A percentile compares a stretch with the other conserved stretches of the same genome.
phyloP scores from a whole-genome alignment of 1,140 invertebrate species.

The Zophobas morio region DNA sequence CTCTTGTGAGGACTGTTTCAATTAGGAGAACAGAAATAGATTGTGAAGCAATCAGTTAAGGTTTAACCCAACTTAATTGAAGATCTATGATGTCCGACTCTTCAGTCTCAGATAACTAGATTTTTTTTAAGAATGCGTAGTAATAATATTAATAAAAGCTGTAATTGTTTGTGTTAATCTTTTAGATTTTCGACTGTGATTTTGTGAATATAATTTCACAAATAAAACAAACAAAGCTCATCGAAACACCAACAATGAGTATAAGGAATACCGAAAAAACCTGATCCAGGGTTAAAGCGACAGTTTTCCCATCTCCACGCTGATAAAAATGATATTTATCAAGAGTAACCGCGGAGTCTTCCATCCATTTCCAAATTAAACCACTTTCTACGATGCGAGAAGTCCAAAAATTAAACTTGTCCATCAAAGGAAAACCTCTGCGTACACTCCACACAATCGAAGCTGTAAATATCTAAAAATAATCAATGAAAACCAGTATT shows the following conservation, averaged over 20 bases:
- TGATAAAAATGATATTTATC: background rate
- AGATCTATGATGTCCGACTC: too few relatives aligned
- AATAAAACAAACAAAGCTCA: background rate
- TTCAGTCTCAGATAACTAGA: too few relatives aligned
- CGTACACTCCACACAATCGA: background rate
- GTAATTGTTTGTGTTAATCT: too few relatives aligned
- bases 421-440: background rate
- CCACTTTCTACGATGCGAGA: conserved; percentile 3
- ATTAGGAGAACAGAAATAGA: too few relatives aligned
- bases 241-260: background rate
- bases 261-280: background rate
- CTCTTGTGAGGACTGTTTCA: too few relatives aligned
- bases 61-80: too few relatives aligned
- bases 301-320: background rate
- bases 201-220: background rate
- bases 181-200: too few relatives aligned
- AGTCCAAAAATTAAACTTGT: conserved; percentile 3
- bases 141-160: too few relatives aligned
- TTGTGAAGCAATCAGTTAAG: too few relatives aligned
- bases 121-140: too few relatives aligned
- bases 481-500: too few relatives aligned
- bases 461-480: background rate
- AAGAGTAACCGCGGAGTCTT: background rate
- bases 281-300: conserved; percentile 1
- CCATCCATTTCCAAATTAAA: background rate